Base-by-base conservation (phyloP, 1,140 invertebrate species). In the Heterodera schachtii region DNA sequence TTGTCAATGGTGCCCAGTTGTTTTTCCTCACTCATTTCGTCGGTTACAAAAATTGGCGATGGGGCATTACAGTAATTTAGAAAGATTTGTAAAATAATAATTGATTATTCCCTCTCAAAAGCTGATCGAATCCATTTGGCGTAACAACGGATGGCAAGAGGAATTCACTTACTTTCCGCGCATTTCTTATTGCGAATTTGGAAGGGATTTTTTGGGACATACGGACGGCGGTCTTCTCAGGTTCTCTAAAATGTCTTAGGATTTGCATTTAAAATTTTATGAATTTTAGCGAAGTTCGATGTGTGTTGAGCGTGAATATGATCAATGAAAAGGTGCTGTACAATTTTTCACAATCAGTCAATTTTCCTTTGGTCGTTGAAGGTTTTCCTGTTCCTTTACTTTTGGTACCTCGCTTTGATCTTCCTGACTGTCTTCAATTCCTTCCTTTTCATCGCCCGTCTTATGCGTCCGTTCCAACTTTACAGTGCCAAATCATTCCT, bases 321-420 rank as follows among this genome's bases (percentile, higher is more conserved):
- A 31, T 78, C 47, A 78, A 78, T 69, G 77, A 78, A 44, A 78
- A 78, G 77, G 77, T 78, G 41, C 6, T 57, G 43, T 78, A 47
- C 8, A 69, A 67, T 16, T 3, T 31, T 78, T 78, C 31, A 8
- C 1, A 31, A 31, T 19, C 31, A n/a, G 46, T 43, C 43, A 43
- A 6, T 64, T 64, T 64, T 19, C 2, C 16, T 64, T 19, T 5
- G 43, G 4, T 44, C 43, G 31, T 16, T 69, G 47, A 44, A 78
- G 77, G 60, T 78, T 11, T 78, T 78, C 13, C 77, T 78, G 13
- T 49, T 78, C 31, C 77, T 78, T 16, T 78, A 64, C 77, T 78
- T 78, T 31, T 78, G 77, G 77, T 78, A 78, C 47, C 49, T 64
- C 44, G 4, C 77, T 13, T 44, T 78, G 21, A 31, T 71, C 44